Conservation (phyloP, 2,888 invertebrate species). For the Phyllotreta striolata region DNA sequence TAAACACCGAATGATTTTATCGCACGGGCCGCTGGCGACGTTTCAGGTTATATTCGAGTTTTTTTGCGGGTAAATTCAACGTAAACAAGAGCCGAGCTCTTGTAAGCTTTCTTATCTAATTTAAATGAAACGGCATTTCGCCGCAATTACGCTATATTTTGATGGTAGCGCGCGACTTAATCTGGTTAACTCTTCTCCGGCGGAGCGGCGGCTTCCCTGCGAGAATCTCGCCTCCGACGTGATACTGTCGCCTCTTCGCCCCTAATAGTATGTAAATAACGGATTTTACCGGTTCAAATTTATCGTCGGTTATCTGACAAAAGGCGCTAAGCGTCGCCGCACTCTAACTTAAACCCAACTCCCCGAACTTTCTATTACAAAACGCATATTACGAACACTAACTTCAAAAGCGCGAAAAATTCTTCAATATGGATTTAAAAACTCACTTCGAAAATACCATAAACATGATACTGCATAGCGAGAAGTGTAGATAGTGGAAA, state of each 20-base stretch:
- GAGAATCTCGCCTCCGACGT: slow-evolving; percentile 23
- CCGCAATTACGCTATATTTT: slow-evolving; percentile 35
- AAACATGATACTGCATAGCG: too few species aligned
- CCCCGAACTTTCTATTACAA: slow-evolving; percentile 16
- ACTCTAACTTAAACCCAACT: slow-evolving; percentile 6
- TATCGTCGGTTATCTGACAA: slow-evolving; percentile 28
- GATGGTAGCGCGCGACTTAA: slow-evolving; percentile 32
- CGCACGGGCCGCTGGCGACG: too few species aligned
- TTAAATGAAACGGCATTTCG: slow-evolving; percentile 33
- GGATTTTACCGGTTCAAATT: slow-evolving; percentile 33
- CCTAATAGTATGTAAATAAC: slow-evolving; percentile 38
- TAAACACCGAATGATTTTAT: too few species aligned
- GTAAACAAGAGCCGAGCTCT: slow-evolving; percentile 23
- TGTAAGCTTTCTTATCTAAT: slow-evolving; percentile 35
- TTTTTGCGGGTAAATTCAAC: slow-evolving; percentile 4
- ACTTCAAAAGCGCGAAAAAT: too few species aligned
- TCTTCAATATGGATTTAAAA: too few species aligned
- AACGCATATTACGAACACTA: too few species aligned
- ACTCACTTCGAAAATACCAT: too few species aligned
- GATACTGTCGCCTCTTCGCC: slow-evolving; percentile 31
- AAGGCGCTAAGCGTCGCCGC: slow-evolving; percentile 22
- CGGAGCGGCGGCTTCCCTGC: slow-evolving; percentile 20
- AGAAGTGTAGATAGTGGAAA: slow-evolving; percentile 15
- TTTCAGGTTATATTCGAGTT: too few species aligned
- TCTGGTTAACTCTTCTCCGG: slow-evolving; percentile 34